Evolutionary conservation across 2,888 invertebrate species (phyloP).

Genomic region (Schizotus pectinicornis): DNA sequence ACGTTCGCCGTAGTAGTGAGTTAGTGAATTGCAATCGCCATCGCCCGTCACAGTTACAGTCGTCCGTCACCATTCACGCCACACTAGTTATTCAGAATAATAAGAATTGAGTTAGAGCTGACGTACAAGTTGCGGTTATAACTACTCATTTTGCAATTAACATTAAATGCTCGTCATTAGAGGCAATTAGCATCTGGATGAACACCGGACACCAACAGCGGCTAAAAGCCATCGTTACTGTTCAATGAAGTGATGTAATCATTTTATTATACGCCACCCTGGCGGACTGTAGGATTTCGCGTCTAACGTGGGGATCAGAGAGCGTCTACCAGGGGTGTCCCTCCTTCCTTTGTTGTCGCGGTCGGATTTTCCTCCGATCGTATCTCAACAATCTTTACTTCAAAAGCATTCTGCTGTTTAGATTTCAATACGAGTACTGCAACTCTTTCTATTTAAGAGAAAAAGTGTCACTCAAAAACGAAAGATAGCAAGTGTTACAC

Average conservation of each 20-base stretch:
- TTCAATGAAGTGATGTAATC: constrained; percentile 54
- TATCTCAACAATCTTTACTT: constrained; percentile 44
- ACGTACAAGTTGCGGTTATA: constrained; percentile 42
- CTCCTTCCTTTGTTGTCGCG: constrained; percentile 42
- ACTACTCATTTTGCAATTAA: constrained; percentile 49
- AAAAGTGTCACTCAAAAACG: constrained; percentile 45
- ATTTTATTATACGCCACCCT: constrained; percentile 51
- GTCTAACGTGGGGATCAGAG: constrained; percentile 46
- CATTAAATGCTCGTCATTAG: constrained; percentile 51
- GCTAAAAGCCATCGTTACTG: constrained; percentile 48
- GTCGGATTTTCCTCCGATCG: constrained; percentile 42
- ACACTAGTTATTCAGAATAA: constrained; percentile 37
- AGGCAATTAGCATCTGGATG: constrained; percentile 46
- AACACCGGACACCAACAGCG: constrained; percentile 40
- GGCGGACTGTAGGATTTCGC: constrained; percentile 46
- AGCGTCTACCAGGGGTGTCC: constrained; percentile 40
- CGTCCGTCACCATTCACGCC: constrained; percentile 6
- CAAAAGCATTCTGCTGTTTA: constrained; percentile 47
- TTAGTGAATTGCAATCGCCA: constrained; percentile 14
- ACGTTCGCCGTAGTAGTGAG: constrained; percentile 10
- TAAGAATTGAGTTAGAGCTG: constrained; percentile 48
- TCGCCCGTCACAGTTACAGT: constrained; percentile 3
- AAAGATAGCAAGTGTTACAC: constrained; percentile 43
- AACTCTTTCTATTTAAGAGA: constrained; percentile 42
- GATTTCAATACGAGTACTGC: constrained; percentile 43